phyloP scores from a whole-genome alignment of 2,113 vertebrate genomes.

The Paradoxurus hermaphroditus region DNA sequence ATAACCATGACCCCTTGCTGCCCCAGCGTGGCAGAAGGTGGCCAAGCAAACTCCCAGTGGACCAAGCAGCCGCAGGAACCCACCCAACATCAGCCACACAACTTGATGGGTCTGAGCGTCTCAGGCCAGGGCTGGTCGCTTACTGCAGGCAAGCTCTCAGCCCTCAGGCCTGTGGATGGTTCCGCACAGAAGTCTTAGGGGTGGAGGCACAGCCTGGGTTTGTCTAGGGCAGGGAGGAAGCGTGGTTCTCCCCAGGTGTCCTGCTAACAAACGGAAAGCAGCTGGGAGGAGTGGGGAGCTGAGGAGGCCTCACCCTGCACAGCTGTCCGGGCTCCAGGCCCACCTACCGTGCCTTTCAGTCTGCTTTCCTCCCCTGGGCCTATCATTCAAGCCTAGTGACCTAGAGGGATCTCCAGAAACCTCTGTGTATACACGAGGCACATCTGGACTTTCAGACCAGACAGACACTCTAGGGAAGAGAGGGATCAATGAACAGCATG shows the following conservation, averaged over 20 bases:
- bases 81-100: neutral
- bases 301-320: neutral
- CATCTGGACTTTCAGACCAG: neutral
- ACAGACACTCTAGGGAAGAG: neutral
- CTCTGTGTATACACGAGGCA: neutral
- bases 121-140: neutral
- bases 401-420: neutral
- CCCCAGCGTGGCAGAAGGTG: neutral
- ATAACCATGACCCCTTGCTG: neutral
- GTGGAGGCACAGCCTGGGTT: neutral
- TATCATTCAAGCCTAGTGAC: neutral
- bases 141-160: neutral
- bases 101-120: neutral
- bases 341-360: neutral
- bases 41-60: neutral
- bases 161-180: neutral
- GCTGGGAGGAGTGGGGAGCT: neutral
- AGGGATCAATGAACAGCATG: neutral
- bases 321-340: neutral
- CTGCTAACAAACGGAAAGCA: constrained; percentile 47
- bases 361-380: neutral
- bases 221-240: neutral
- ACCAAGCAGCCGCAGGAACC: neutral
- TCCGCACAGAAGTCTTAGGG: neutral
- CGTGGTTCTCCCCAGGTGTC: neutral